Evolutionary conservation across 2,113 vertebrate species (phyloP).

Genomic region (Struthio camelus): DNA sequence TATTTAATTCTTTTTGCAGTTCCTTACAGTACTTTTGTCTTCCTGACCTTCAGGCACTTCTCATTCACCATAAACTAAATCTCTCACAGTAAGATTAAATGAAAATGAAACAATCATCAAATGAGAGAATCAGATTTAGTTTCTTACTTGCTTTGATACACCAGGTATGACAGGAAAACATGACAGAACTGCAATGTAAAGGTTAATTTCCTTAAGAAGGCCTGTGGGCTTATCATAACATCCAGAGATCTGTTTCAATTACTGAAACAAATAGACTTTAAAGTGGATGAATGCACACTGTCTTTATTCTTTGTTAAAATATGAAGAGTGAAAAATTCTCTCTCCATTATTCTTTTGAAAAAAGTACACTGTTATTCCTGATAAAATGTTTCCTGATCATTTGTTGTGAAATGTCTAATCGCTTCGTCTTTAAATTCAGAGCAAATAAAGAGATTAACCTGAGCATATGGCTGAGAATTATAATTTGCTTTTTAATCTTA

Average conservation of each 20-base stretch:
- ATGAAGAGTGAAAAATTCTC: not conserved
- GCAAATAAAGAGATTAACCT: not conserved
- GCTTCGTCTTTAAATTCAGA: not conserved
- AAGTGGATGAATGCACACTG: not conserved
- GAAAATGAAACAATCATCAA: not conserved
- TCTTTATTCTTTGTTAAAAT: not conserved
- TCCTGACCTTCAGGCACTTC: not conserved
- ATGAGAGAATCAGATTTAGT: not conserved
- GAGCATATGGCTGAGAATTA: not conserved
- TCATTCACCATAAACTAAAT: not conserved
- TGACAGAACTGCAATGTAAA: not conserved
- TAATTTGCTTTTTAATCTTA: not conserved
- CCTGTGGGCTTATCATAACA: not conserved
- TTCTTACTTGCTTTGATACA: not conserved
- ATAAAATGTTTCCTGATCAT: not conserved
- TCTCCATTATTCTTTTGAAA: not conserved
- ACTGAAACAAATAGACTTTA: not conserved
- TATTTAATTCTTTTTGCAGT: not conserved
- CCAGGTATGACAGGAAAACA: not conserved
- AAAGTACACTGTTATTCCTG: not conserved
- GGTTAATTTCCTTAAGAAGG: not conserved
- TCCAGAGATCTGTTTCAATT: not conserved
- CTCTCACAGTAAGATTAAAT: not conserved
- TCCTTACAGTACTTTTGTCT: not conserved
- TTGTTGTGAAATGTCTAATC: not conserved